Evolutionary conservation across 2,888 invertebrate genomes (phyloP).

Genomic region (Limenitis camilla): DNA sequence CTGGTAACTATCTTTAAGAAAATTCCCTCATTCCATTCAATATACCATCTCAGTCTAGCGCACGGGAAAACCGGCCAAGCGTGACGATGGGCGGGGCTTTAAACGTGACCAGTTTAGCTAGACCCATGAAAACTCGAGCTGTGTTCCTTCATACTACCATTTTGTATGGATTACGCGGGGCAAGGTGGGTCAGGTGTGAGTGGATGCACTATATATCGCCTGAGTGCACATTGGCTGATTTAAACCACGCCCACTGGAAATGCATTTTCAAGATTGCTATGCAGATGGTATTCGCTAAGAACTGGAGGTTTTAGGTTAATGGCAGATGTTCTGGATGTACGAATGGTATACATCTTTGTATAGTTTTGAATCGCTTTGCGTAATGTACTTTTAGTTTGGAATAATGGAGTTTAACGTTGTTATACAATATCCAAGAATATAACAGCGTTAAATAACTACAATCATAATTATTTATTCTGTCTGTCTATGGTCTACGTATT

Average conservation of each 20-base stretch:
- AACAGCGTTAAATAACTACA: background rate
- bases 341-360: conserved; percentile 37
- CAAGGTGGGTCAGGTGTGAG: conserved; percentile 31
- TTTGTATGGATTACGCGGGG: conserved; percentile 34
- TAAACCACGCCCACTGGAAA: conserved; percentile 68
- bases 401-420: background rate
- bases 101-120: conserved; percentile 36
- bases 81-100: conserved; percentile 63
- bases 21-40: conserved; percentile 45
- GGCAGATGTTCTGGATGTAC: conserved; percentile 26
- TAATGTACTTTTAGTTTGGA: background rate
- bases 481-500: too few relatives aligned
- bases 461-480: too few relatives aligned
- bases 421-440: background rate
- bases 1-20: conserved; percentile 70
- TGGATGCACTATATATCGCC: conserved; percentile 69
- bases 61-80: conserved; percentile 52
- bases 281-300: conserved; percentile 58
- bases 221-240: conserved; percentile 73
- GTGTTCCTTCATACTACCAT: conserved; percentile 34
- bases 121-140: conserved; percentile 49
- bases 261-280: conserved; percentile 73
- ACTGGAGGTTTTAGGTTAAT: conserved; percentile 54
- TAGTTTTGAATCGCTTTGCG: conserved; percentile 14
- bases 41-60: conserved; percentile 43